A percentile compares a stretch with the other conserved stretches of the same genome.
phyloP scores from a whole-genome alignment of 53 echinoderm and acorn worm species.

The Temnopleurus reevesii region DNA sequence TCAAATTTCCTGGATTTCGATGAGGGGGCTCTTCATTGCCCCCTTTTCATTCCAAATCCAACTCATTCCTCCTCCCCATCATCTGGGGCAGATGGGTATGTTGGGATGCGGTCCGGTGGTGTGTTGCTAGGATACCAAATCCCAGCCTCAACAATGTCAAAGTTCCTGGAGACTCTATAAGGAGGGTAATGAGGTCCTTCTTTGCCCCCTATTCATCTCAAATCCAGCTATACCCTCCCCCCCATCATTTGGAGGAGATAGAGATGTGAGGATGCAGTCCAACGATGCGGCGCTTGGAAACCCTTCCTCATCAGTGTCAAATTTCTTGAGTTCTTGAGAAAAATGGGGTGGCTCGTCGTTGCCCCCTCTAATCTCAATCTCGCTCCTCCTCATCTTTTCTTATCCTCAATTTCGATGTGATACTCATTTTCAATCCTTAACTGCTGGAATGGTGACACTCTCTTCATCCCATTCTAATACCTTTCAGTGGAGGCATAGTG shows the following conservation, averaged over 20 bases:
- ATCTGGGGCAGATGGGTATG: neutral
- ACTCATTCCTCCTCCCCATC: neutral
- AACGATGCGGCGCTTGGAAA: neutral
- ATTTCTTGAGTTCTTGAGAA: slow-evolving; percentile 31
- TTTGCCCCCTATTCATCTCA: neutral
- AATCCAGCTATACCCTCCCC: neutral
- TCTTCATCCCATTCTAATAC: too few species aligned
- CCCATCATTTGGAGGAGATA: neutral
- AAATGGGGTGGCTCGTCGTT: neutral
- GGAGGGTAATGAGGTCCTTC: neutral
- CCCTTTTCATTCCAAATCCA: neutral
- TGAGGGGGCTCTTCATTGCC: neutral
- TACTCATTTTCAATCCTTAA: neutral
- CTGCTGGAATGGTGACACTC: neutral
- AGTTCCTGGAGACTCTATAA: slow-evolving; percentile 19
- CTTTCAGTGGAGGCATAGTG: too few species aligned
- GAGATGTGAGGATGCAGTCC: neutral
- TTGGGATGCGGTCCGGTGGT: neutral
- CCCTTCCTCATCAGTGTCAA: slow-evolving; percentile 23
- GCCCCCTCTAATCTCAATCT: neutral
- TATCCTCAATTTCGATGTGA: neutral
- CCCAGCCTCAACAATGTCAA: slow-evolving; percentile 15
- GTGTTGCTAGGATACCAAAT: neutral
- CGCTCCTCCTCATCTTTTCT: neutral
- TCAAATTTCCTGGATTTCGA: slow-evolving; percentile 41